Evolutionary conservation across 1,140 invertebrate species (phyloP).

Genomic region (Ericerus pela): DNA sequence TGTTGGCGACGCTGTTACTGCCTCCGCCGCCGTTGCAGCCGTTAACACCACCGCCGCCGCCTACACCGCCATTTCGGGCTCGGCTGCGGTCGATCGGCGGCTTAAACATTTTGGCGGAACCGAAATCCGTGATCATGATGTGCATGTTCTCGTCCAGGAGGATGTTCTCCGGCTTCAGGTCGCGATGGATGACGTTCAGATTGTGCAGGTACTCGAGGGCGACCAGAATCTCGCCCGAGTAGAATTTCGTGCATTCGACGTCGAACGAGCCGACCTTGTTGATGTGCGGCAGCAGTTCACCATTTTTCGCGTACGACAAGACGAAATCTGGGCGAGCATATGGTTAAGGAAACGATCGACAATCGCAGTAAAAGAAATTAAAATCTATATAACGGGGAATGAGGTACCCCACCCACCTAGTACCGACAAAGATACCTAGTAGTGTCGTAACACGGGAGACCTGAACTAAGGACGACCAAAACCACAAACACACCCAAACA

Average conservation of each 20-base stretch:
- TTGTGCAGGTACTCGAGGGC: constrained; percentile 86
- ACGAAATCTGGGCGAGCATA: constrained; percentile 59
- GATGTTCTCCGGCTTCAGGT: constrained; percentile 82
- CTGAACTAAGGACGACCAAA: no score
- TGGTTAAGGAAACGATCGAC: constrained; percentile 20
- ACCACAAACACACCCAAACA: no score
- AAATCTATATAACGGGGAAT: no score
- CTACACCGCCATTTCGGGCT: neutral
- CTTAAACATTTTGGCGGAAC: constrained; percentile 69
- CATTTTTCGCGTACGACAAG: constrained; percentile 84
- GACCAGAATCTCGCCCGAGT: constrained; percentile 68
- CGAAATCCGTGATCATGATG: constrained; percentile 93
- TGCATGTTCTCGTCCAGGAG: constrained; percentile 88
- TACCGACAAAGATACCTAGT: no score
- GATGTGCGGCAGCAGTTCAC: constrained; percentile 82
- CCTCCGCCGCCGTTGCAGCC: neutral
- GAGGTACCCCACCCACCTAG: no score
- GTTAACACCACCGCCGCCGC: neutral
- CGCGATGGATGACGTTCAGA: constrained; percentile 76
- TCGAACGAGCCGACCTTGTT: constrained; percentile 83
- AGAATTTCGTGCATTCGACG: constrained; percentile 77
- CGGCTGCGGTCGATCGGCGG: constrained; percentile 14
- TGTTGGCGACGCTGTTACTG: no score
- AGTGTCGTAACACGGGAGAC: no score
- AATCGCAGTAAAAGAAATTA: no score